Base-by-base conservation (phyloP, 2,113 vertebrate species). In the Helogale parvula region DNA sequence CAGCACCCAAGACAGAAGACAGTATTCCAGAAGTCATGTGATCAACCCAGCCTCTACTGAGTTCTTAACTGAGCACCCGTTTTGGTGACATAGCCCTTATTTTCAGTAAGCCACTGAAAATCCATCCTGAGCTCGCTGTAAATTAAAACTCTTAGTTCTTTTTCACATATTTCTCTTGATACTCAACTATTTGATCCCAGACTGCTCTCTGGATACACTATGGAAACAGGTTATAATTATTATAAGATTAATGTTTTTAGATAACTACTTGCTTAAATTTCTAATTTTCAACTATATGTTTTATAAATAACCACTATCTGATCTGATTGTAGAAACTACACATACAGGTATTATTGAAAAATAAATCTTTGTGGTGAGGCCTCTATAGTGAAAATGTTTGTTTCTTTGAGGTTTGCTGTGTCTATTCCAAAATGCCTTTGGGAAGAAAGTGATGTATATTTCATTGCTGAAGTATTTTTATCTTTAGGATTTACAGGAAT, bases 321-420 rank as follows among this genome's bases (percentile, higher is more conserved):
- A 84, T 52, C 68, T 74, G 88, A 68, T 89, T 74, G 60, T 47
- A 31, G 85, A 80, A 98, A 35, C 33, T 72, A 94, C 12, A 69
- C 31, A 50, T 85, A 23, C 7, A 66, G 45, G 38, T 63, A 82
- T 69, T 91, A 68, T 0, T 71, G 38, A 94, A 81, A 93, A 83
- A 69, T 31, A 69, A 83, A 91, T 71, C 90, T 60, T 86, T 95
- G 66, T 15, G 41, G 17, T 66, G 27, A 69, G 21, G 68, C 52
- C 66, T 14, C 60, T 90, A 68, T 21, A n/a, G 23, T 33, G 27
- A 57, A 90, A 41, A 81, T 1, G 9, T 74, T 33, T 80, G 38
- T 83, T 93, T 76, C 33, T 90, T 88, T 83, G 21, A 74, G 27
- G 25, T 76, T 71, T 31, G 33, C 35, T 63, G 45, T 14, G 77